These are phyloP conservation scores for Acanthosepion esculentum DNA, from an alignment of 2,888 invertebrate genomes.

Conservation along the genomic window DNA sequence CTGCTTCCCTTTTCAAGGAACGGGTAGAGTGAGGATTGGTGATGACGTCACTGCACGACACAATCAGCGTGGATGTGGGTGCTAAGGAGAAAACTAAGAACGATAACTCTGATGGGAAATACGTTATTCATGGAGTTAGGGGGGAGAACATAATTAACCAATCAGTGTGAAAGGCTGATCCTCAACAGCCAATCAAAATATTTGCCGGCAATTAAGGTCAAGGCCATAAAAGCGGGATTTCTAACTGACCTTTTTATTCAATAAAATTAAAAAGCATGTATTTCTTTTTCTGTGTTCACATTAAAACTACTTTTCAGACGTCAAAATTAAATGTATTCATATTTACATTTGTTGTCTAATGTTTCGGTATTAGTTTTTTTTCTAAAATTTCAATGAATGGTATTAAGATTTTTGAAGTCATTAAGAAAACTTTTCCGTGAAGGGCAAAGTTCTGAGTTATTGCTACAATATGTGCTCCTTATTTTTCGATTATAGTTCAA, in stretches of 20 bases:
- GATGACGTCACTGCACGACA: neutral
- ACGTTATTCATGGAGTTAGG: neutral
- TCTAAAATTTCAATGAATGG: too few relatives aligned
- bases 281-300: too few relatives aligned
- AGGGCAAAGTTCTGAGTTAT: too few relatives aligned
- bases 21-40: neutral
- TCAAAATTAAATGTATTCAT: too few relatives aligned
- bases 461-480: too few relatives aligned
- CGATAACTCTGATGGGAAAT: neutral
- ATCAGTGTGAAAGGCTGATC: neutral
- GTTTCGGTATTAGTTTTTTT: too few relatives aligned
- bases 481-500: too few relatives aligned
- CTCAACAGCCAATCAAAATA: neutral
- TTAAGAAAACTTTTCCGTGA: too few relatives aligned
- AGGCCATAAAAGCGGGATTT: constrained; percentile 8
- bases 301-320: too few relatives aligned
- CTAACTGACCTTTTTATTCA: neutral
- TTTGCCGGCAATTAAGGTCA: constrained; percentile 1
- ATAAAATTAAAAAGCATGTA: too few relatives aligned
- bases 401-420: too few relatives aligned
- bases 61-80: neutral
- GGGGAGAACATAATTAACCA: neutral
- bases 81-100: neutral
- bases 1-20: neutral
- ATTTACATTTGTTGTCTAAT: too few relatives aligned